Evolutionary conservation across 2,797 vertebrate genomes (phyloP), one percentile per base, ranked within the genome.

Genomic region (Mormyrus hasselquistii): DNA sequence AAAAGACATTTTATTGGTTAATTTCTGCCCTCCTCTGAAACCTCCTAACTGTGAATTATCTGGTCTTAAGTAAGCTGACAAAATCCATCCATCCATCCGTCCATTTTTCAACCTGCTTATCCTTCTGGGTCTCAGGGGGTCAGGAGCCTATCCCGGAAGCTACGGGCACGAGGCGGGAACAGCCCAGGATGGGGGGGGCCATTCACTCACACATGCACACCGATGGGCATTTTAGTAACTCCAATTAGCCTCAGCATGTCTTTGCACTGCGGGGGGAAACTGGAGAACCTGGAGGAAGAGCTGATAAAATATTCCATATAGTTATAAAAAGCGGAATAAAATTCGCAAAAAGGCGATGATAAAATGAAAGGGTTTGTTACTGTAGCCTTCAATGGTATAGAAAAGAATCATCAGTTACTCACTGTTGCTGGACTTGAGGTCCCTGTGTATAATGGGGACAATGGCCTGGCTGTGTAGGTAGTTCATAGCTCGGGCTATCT

Each of bases 381-480:
- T 38, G 69, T 47, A 47, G 19, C 76, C 41, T 47, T 82, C 38
- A 82, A 25, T 22, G 57, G 34, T 29, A 44, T 10, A 53, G 55
- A 59, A 14, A 49, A 38, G 14, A 19, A 22, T 87, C 3, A 12
- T 38, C 12, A 1, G 16, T 87, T 91, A 95, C 98, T 98, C 97
- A 99, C 98, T 97, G 96, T 99, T 99, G 96, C 98, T 98, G 94
- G 98, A 99, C 95, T 99, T 99, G 93, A 99, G 97, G 94, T 99
- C 98, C 5, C 98, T 95, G 94, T 99, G 98, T 91, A 99, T 98
- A 87, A 99, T 97, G 91, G 98, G 97, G 49, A 99, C 98, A 85
- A 99, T 97, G 49, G 98, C 98, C 95, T 99, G 97, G 93, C 96
- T 96, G 0, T 99, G 98, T 89, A 99, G 96, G 93, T 99, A 99